A percentile compares a stretch with the other conserved stretches of the same genome.
phyloP scores from a whole-genome alignment of 1,140 invertebrate species.

The Lanistes nyassanus region DNA sequence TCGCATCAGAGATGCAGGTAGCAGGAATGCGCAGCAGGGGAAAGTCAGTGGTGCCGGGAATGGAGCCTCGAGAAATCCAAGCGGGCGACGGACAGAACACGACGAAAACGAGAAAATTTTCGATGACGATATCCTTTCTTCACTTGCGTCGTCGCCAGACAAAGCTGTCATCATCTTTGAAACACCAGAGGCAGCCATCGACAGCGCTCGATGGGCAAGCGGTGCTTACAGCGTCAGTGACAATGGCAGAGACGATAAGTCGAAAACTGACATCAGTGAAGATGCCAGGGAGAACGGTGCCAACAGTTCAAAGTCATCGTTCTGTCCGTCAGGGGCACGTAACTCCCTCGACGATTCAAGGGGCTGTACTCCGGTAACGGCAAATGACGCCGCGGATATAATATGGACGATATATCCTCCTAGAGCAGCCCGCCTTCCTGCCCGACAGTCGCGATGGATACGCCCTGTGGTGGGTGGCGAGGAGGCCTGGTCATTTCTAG shows the following conservation, averaged over 20 bases:
- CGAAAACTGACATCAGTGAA: neutral
- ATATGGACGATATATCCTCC: conserved; percentile 55
- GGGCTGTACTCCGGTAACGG: conserved; percentile 32
- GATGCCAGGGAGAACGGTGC: neutral
- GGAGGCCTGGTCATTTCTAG: conserved; percentile 48
- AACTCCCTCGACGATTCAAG: conserved; percentile 22
- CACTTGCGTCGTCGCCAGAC: too few relatives aligned
- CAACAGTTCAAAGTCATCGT: neutral
- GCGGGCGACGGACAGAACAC: too few relatives aligned
- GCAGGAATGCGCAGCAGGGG: too few relatives aligned
- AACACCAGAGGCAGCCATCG: too few relatives aligned
- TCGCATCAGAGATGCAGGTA: too few relatives aligned
- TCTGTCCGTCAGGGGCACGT: neutral
- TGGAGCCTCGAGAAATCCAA: too few relatives aligned
- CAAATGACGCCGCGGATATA: conserved; percentile 45
- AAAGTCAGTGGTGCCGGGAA: too few relatives aligned
- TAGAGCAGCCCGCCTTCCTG: conserved; percentile 32
- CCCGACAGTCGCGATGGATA: conserved; percentile 47
- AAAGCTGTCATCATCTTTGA: too few relatives aligned
- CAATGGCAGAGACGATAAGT: neutral
- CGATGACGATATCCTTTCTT: too few relatives aligned
- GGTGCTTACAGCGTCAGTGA: neutral
- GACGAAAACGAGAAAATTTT: too few relatives aligned
- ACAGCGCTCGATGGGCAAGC: too few relatives aligned
- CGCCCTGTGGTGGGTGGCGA: conserved; percentile 49